Conservation (phyloP, 1,140 invertebrate genomes). For the Riptortus pedestris region DNA sequence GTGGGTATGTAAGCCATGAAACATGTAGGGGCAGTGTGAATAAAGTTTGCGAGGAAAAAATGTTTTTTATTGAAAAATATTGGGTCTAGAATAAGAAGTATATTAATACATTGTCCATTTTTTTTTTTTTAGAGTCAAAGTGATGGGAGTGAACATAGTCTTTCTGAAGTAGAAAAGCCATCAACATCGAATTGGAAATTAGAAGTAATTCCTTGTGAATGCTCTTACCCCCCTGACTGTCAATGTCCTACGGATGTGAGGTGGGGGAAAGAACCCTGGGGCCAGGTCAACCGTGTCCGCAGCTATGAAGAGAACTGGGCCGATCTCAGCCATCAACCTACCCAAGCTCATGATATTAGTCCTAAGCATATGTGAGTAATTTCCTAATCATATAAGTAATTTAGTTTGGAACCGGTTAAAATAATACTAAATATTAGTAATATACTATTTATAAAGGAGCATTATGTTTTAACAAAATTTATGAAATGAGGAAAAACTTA, state of each 20-base stretch:
- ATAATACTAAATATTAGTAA: too few relatives aligned
- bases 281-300: background rate
- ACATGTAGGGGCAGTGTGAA: too few relatives aligned
- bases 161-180: conserved; percentile 6
- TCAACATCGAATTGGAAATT: conserved; percentile 9
- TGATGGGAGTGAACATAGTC: background rate
- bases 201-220: conserved; percentile 9
- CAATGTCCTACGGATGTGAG: background rate
- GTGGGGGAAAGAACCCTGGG: conserved; percentile 4
- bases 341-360: background rate
- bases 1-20: too few relatives aligned
- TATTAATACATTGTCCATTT: too few relatives aligned
- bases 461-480: too few relatives aligned
- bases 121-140: conserved; percentile 24
- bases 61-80: too few relatives aligned
- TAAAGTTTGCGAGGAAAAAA: too few relatives aligned
- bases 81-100: too few relatives aligned
- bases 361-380: conserved; percentile 2
- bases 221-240: conserved; percentile 1
- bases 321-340: background rate
- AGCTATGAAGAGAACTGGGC: conserved; percentile 21
- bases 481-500: too few relatives aligned
- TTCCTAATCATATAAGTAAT: too few relatives aligned
- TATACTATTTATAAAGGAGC: too few relatives aligned
- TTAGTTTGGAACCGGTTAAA: too few relatives aligned